These are phyloP conservation scores for Lepidothrix coronata DNA, from an alignment of 2,113 vertebrate species.

Conservation along the genomic window DNA sequence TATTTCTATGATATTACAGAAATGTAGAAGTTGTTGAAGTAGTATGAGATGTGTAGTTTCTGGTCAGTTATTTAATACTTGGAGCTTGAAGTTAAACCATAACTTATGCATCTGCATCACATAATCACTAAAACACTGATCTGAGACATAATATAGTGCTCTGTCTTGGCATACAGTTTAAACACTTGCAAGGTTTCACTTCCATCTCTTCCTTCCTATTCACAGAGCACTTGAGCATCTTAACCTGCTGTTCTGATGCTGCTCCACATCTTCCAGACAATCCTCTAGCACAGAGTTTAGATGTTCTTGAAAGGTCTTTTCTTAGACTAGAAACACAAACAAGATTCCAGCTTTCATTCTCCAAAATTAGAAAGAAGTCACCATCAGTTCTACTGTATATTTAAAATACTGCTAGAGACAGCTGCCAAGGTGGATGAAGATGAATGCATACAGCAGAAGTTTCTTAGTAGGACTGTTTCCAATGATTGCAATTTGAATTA, in stretches of 20 bases:
- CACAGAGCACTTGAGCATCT: neutral
- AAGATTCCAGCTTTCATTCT: neutral
- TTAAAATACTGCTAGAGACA: neutral
- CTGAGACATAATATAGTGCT: neutral
- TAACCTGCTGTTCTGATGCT: neutral
- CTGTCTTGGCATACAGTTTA: neutral
- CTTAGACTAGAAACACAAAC: conserved; percentile 5
- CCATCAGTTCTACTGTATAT: neutral
- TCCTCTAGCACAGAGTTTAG: neutral
- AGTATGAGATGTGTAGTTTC: neutral
- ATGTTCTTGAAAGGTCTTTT: neutral
- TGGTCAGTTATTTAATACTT: neutral
- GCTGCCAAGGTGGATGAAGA: neutral
- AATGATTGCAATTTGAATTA: neutral
- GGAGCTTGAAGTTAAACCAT: neutral
- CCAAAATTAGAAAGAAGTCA: neutral
- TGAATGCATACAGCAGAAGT: neutral
- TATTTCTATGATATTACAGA: neutral
- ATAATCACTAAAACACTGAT: neutral
- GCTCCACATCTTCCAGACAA: neutral
- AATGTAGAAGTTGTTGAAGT: neutral
- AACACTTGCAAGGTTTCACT: neutral
- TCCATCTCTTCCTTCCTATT: neutral
- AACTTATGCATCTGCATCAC: neutral
- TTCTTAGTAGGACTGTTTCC: neutral